Percentiles rank a stretch among this genome's conserved stretches.
phyloP scores from a whole-genome alignment of 2,797 vertebrate species.

The Margarornis squamiger region DNA sequence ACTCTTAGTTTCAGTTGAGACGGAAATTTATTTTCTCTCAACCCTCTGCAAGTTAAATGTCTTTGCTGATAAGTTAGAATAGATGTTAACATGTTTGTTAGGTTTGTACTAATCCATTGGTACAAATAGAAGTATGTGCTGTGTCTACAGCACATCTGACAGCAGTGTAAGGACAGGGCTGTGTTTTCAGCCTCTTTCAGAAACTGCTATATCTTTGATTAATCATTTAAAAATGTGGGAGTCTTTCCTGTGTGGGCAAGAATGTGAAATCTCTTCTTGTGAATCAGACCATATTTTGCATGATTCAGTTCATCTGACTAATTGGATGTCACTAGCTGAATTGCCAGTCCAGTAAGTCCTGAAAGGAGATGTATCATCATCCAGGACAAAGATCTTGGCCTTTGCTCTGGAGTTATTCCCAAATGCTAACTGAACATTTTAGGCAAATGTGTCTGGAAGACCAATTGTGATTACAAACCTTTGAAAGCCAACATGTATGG shows the following conservation, averaged over 20 bases:
- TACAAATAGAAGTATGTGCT: neutral
- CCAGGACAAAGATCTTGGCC: neutral
- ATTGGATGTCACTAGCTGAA: neutral
- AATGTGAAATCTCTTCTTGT: neutral
- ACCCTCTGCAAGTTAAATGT: neutral
- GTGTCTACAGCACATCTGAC: neutral
- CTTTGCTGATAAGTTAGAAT: neutral
- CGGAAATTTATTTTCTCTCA: neutral
- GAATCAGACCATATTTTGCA: constrained; percentile 5
- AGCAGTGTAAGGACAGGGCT: neutral
- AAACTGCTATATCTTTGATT: neutral
- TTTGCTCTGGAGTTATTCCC: neutral
- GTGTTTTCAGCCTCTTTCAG: neutral
- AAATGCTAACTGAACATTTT: neutral
- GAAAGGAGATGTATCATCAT: neutral
- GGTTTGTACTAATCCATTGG: neutral
- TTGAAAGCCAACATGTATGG: neutral
- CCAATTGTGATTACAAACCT: neutral
- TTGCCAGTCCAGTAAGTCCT: neutral
- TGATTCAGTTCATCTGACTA: constrained; percentile 14
- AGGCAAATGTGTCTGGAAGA: neutral
- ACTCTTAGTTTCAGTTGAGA: neutral
- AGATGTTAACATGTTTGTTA: neutral
- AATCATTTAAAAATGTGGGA: neutral
- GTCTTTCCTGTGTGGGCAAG: neutral